A percentile compares a stretch with the other conserved stretches of the same genome.
phyloP scores from a whole-genome alignment of 2,797 vertebrate species.

The Sebastes glaucus region DNA sequence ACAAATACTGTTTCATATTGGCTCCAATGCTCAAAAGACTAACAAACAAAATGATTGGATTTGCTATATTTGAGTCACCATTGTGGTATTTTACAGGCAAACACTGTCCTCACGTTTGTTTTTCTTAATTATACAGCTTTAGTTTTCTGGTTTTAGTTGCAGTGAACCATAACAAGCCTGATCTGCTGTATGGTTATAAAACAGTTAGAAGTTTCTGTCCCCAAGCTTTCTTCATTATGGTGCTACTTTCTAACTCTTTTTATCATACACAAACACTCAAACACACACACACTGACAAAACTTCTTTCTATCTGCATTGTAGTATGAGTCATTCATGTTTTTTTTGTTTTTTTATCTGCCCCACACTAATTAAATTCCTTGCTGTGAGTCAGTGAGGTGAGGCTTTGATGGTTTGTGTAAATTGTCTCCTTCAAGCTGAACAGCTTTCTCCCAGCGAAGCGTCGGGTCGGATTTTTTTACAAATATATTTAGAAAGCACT shows the following conservation, averaged over 20 bases:
- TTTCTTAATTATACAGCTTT: constrained; percentile 9
- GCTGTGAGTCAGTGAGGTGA: constrained; percentile 13
- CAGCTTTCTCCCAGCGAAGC: not conserved
- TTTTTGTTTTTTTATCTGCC: not conserved
- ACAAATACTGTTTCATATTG: constrained; percentile 4
- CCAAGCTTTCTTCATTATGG: constrained; percentile 21
- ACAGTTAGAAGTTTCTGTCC: constrained; percentile 27
- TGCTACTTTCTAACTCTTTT: not conserved
- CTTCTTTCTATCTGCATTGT: constrained; percentile 5
- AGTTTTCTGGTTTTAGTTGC: constrained; percentile 10
- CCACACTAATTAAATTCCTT: constrained; percentile 30
- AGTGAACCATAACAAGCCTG: constrained; percentile 34
- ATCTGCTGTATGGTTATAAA: constrained; percentile 45
- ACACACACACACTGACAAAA: not conserved
- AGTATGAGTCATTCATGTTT: not conserved
- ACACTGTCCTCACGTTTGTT: not conserved
- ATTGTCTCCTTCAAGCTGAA: not conserved
- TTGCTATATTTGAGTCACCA: constrained; percentile 8
- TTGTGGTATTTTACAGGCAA: not conserved
- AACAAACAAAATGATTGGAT: constrained; percentile 10
- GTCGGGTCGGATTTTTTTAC: not conserved
- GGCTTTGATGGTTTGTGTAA: constrained; percentile 36
- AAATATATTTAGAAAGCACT: constrained; percentile 40
- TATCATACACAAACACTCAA: not conserved
- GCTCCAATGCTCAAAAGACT: constrained; percentile 13